Evolutionary conservation across 2,888 invertebrate species (phyloP).

Genomic region (Phengaris arion): DNA sequence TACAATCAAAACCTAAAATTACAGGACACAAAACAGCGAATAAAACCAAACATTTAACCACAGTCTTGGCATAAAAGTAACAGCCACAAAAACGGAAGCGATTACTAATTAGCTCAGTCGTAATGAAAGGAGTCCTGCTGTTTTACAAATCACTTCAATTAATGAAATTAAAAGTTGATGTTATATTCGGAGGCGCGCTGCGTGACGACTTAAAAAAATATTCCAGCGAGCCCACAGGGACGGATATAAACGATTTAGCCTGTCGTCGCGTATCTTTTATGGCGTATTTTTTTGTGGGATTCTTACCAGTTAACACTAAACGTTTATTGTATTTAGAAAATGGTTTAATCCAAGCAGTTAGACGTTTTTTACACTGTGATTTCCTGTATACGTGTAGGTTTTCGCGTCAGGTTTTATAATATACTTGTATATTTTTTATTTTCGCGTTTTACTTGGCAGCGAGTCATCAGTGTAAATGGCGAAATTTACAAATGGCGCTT

Average conservation of each 20-base stretch:
- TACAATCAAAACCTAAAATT: slow-evolving; percentile 19
- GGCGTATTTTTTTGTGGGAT: slow-evolving; percentile 4
- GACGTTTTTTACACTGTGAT: too few species aligned
- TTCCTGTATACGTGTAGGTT: too few species aligned
- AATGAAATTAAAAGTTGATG: slow-evolving; percentile 76
- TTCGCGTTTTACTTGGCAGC: too few species aligned
- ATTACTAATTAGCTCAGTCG: slow-evolving; percentile 78
- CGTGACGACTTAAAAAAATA: slow-evolving; percentile 56
- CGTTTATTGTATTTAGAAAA: not conserved
- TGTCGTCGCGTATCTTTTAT: slow-evolving; percentile 19
- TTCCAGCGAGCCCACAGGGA: slow-evolving; percentile 26
- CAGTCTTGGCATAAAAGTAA: slow-evolving; percentile 49
- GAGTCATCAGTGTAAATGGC: too few species aligned
- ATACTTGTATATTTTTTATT: too few species aligned
- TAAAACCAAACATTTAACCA: slow-evolving; percentile 48
- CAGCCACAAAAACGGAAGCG: slow-evolving; percentile 70
- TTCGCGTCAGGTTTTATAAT: too few species aligned
- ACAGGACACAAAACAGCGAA: not conserved
- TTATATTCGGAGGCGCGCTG: slow-evolving; percentile 62
- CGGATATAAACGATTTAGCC: not conserved
- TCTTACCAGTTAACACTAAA: too few species aligned
- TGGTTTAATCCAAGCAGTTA: too few species aligned
- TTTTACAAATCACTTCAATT: slow-evolving; percentile 80
- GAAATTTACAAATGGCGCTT: too few species aligned
- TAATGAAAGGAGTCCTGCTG: slow-evolving; percentile 79